Conservation (phyloP, 2,113 vertebrate genomes). For the Toxotes chatareus region DNA sequence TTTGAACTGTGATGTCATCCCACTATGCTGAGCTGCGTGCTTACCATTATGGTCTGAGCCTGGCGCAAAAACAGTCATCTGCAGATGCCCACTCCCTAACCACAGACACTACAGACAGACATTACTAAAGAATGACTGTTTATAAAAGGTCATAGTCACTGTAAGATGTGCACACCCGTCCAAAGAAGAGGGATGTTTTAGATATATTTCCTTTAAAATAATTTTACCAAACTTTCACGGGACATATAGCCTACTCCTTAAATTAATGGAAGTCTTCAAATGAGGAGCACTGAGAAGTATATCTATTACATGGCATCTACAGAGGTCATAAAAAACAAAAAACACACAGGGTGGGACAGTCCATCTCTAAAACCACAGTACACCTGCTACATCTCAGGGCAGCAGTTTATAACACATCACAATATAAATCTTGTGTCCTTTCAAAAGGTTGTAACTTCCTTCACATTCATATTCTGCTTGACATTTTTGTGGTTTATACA, state of each 20-base stretch:
- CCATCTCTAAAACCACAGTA: not conserved
- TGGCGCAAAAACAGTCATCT: conserved; percentile 64
- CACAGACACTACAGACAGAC: conserved; percentile 59
- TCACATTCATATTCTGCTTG: not conserved
- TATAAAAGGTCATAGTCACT: conserved; percentile 8
- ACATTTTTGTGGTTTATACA: conserved; percentile 33
- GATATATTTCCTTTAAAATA: not conserved
- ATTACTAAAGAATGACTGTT: conserved; percentile 52
- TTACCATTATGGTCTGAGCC: conserved; percentile 57
- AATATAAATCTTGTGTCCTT: not conserved
- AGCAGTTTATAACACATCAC: not conserved
- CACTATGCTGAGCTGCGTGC: conserved; percentile 45
- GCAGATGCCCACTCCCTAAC: conserved; percentile 53
- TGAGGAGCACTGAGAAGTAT: not conserved
- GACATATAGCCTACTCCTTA: not conserved
- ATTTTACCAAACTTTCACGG: not conserved
- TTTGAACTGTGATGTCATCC: conserved; percentile 73
- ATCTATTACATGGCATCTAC: not conserved
- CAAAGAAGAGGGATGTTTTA: not conserved
- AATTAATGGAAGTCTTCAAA: not conserved
- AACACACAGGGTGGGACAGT: not conserved
- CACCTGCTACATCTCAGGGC: not conserved
- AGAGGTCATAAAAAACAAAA: not conserved
- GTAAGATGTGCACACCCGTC: not conserved
- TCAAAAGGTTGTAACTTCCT: not conserved